Evolutionary conservation across 2,797 vertebrate species (phyloP), one percentile per base, ranked within the genome.

Genomic region (Erpetoichthys calabaricus): DNA sequence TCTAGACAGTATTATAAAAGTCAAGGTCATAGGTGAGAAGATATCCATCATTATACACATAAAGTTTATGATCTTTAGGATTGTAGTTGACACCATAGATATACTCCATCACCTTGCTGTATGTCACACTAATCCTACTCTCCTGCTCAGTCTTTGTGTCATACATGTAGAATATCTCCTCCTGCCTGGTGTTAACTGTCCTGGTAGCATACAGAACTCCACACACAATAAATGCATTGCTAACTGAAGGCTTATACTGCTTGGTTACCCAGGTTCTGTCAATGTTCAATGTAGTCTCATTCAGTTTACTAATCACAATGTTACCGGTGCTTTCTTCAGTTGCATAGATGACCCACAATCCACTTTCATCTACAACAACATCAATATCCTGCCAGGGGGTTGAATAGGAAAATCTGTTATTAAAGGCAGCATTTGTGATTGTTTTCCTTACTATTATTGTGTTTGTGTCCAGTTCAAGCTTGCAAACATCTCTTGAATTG

Each of bases 281-380:
- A 68, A 86, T 81, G 53, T 64, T 68, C 57, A 86, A 80, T 51
- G 76, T 73, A 45, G 76, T 83, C 45, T 84, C 81, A 45, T 84
- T 84, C 70, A 86, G 70, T 65, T 71, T 79, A 67, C 80, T 83
- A 63, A 87, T 80, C 69, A 85, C 74, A 45, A 87, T 80, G 65
- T 86, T 86, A 60, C 84, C 85, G 53, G 70, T 67, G 58, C 56
- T 77, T 60, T 63, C 64, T 75, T 83, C 78, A 4, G 80, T 85
- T 59, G 85, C 72, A 71, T 86, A 86, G 67, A 85, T 79, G 63
- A 79, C 82, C 85, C 84, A 87, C 62, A 87, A 67, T 6, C 78
- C 83, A 62, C 57, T 73, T 69, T 86, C 82, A 75, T 87, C 84
- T 64, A 81, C 75, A 0, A 76, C 70, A 61, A 87, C 75, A 70